phyloP scores from a whole-genome alignment of 2,797 vertebrate species.

The Telmatherina bonti region DNA sequence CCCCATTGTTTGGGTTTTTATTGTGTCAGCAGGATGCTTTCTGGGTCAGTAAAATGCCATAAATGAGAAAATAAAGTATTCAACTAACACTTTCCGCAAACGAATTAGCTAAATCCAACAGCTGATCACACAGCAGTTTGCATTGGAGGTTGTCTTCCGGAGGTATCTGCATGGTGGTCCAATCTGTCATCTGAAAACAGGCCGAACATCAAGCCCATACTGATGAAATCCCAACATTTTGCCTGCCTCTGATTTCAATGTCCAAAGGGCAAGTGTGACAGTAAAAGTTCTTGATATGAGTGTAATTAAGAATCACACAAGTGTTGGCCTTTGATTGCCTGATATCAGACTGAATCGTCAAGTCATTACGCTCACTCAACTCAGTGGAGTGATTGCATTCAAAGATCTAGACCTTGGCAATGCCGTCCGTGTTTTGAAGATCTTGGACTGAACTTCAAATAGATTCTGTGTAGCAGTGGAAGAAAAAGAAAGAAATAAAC shows the following conservation, averaged over 20 bases:
- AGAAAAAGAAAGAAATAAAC: not conserved
- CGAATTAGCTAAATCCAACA: constrained; percentile 33
- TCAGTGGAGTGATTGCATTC: constrained; percentile 2
- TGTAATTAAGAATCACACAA: constrained; percentile 26
- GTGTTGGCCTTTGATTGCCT: constrained; percentile 27
- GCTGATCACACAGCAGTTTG: constrained; percentile 27
- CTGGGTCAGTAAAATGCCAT: constrained; percentile 46
- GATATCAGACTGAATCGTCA: constrained; percentile 26
- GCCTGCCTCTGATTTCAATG: not conserved
- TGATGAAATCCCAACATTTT: not conserved
- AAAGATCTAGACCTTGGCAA: constrained; percentile 16
- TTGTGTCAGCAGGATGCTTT: constrained; percentile 57
- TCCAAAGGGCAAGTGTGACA: constrained; percentile 16
- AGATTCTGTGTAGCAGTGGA: constrained; percentile 3
- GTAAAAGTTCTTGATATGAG: constrained; percentile 3
- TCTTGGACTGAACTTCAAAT: constrained; percentile 54
- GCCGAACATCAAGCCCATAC: constrained; percentile 13
- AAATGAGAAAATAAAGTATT: constrained; percentile 28
- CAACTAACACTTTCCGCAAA: constrained; percentile 46
- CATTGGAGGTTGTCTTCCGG: constrained; percentile 2
- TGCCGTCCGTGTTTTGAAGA: constrained; percentile 41
- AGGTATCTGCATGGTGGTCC: constrained; percentile 11
- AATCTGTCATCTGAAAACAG: not conserved
- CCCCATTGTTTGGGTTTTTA: not conserved
- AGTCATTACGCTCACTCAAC: constrained; percentile 5